Base-by-base conservation (phyloP, 2,113 vertebrate genomes). In the Melanostigma gelatinosum region DNA sequence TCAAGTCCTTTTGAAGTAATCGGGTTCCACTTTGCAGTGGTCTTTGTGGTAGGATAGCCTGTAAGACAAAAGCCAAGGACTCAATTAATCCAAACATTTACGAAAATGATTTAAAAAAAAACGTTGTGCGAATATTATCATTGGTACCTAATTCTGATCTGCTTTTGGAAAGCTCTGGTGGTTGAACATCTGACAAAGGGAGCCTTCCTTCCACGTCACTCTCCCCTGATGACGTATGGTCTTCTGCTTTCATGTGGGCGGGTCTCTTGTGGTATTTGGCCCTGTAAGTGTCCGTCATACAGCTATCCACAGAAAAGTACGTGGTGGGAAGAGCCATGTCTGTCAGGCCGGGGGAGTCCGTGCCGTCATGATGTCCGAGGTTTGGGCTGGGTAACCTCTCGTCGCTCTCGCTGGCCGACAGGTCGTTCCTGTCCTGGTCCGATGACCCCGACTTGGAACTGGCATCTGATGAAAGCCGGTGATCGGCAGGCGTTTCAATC, bases 221-320 rank as follows among this genome's bases (percentile, higher is more conserved):
- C 81, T 94, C 95, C 3, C 93, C 90, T 34, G 95, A 92, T n/a
- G 95, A 93, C 1, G 86, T 83, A 5, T 93, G 94, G 7, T 94
- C 95, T 70, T 94, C 93, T 0, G 94, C 93, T 89, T 86, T 92
- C 90, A 76, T 70, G 84, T 93, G 91, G 67, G 89, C 96, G 32
- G 97, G 94, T 89, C 93, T 96, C 83, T 97, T 97, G 54, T 98
- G 96, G 86, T 98, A 99, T 85, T 98, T 98, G 78, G 96, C 79
- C 86, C 98, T 96, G 77, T 99, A 99, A 0, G 97, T 98, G 91
- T 99, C 98, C 2, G 97, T 99, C 98, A 99, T 99, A 88, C 98
- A 99, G 85, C 92, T 94, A 67, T 99, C 98, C 60, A 99, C 98
- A 0, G 97, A 97, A 84, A 99, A 99, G 74, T 98, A 99, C 7